Evolutionary conservation across 2,888 invertebrate genomes (phyloP), one percentile per base, ranked within the genome.

Genomic region (Vanessa cardui): DNA sequence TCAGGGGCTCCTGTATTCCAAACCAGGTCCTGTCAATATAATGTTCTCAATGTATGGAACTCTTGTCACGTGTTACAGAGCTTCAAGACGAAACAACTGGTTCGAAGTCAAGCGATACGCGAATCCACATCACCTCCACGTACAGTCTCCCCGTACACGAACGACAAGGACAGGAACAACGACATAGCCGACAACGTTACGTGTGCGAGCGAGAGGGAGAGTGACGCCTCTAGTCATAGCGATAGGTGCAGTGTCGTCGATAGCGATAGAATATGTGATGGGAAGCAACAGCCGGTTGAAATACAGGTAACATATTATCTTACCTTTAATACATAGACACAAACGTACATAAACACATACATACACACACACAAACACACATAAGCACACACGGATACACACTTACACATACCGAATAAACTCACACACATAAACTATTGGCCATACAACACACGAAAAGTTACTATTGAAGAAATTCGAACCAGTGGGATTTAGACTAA

Each of bases 21-120:
- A 2, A 26, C 4, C 26, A 2, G 26, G 2, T 26, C 39, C 12
- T 39, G 12, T 39, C 12, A 12, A 39, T 39, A 39, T 39, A 7
- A 8, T 39, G 33, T 9, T 39, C 8, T 39, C 39, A 26, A 26
- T 26, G 3, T 1, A 12, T 39, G 12, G 12, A 33, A 33, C 18
- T 12, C 44, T 47, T 0, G 44, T 56, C 26, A 33, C 39, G 12
- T 6, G 26, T 74, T 76, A 0, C 88, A 92, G 91, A 91, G 91
- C 72, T 94, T 96, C 86, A 97, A 97, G 93, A 94, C 96, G 73
- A 97, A 97, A 91, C 94, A 97, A 83, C 94, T 98, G 78, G 97
- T 97, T 69, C 95, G 98, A 80, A 97, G 98, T 82, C 97, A 97
- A 93, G 98, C 98, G 73, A 96, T 98, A 94, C 95, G 97, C 82